These are phyloP conservation scores for Chrysocyon brachyurus DNA, from an alignment of 2,797 vertebrate species.

Conservation along the genomic window DNA sequence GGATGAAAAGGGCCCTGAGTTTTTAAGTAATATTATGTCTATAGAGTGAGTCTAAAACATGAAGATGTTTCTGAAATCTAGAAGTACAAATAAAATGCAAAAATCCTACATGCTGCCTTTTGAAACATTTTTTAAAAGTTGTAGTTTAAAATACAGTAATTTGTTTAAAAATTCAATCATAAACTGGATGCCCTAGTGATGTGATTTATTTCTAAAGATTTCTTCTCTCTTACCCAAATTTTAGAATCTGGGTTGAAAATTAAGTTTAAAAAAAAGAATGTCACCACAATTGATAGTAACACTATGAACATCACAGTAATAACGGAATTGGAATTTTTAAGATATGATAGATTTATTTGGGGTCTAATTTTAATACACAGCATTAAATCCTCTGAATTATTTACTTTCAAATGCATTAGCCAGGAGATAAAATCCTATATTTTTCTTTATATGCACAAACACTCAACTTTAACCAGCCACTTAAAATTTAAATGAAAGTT, in stretches of 20 bases:
- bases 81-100: conserved; percentile 59
- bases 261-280: conserved; percentile 61
- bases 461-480: conserved; percentile 71
- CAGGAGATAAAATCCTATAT: conserved; percentile 61
- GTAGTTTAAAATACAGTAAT: conserved; percentile 67
- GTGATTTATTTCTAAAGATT: conserved; percentile 65
- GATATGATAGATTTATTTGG: conserved; percentile 74
- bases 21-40: conserved; percentile 76
- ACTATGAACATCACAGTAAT: conserved; percentile 70
- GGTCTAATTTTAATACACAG: conserved; percentile 77
- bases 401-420: conserved; percentile 71
- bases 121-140: conserved; percentile 58
- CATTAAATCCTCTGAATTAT: conserved; percentile 75
- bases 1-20: conserved; percentile 78
- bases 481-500: conserved; percentile 69
- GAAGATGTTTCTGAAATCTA: conserved; percentile 71
- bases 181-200: conserved; percentile 42
- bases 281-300: conserved; percentile 63
- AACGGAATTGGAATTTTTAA: conserved; percentile 68
- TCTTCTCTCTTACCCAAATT: conserved; percentile 60
- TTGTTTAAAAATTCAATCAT: conserved; percentile 62
- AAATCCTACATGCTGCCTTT: background rate
- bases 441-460: conserved; percentile 71
- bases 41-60: conserved; percentile 60
- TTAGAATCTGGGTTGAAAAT: conserved; percentile 71